phyloP scores from a whole-genome alignment of 2,797 vertebrate species.

The Macroramphosus scolopax region DNA sequence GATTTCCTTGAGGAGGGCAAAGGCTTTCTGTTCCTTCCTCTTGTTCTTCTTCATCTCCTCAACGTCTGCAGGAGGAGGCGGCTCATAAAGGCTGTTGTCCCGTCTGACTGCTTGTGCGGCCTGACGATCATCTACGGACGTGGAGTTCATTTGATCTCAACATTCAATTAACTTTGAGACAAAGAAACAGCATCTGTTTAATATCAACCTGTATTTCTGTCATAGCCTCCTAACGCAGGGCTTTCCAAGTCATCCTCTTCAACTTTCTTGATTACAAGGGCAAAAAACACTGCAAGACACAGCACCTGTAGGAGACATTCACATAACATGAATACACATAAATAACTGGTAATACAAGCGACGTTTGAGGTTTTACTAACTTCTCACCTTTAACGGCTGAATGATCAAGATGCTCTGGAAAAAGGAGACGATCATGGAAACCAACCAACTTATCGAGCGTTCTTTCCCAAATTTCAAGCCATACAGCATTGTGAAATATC shows the following conservation, averaged over 20 bases:
- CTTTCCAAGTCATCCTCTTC: slow-evolving; percentile 89
- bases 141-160: too few species aligned
- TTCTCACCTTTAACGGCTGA: slow-evolving; percentile 95
- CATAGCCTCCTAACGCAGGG: slow-evolving; percentile 71
- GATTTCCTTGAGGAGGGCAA: slow-evolving; percentile 88
- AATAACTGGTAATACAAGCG: too few species aligned
- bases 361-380: too few species aligned
- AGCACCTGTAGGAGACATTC: slow-evolving; percentile 85
- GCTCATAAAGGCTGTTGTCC: slow-evolving; percentile 87
- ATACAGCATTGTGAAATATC: slow-evolving; percentile 94
- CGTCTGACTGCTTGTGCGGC: slow-evolving; percentile 76
- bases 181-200: neutral
- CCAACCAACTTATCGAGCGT: slow-evolving; percentile 91
- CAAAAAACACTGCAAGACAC: slow-evolving; percentile 95
- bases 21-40: slow-evolving; percentile 91
- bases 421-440: slow-evolving; percentile 92
- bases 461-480: slow-evolving; percentile 90
- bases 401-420: slow-evolving; percentile 93
- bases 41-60: slow-evolving; percentile 85
- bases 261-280: slow-evolving; percentile 88
- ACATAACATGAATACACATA: too few species aligned
- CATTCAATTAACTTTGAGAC: too few species aligned
- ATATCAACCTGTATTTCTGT: slow-evolving; percentile 76
- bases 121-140: slow-evolving; percentile 61
- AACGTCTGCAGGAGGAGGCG: slow-evolving; percentile 83